These are phyloP conservation scores for Psococerastis gibbosa DNA, from an alignment of 2,888 invertebrate species.

Conservation along the genomic window DNA sequence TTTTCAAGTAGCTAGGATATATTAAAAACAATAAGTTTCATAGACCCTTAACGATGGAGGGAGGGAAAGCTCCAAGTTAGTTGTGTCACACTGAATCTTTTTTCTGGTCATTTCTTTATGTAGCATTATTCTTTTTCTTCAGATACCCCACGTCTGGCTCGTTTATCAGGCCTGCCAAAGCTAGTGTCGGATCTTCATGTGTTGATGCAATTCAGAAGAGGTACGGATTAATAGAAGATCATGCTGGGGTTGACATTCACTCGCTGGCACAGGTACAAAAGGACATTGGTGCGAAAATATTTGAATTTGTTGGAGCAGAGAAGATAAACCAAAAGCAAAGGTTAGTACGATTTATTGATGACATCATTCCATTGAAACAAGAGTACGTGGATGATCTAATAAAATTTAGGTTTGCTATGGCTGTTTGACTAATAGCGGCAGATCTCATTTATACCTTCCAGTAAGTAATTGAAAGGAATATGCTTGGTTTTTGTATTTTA, in stretches of 20 bases:
- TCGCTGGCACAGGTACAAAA: slow-evolving; percentile 42
- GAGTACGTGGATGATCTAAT: too few relatives aligned
- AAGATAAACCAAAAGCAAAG: slow-evolving; percentile 48
- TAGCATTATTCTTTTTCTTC: slow-evolving; percentile 17
- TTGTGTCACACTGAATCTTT: too few relatives aligned
- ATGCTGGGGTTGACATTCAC: slow-evolving; percentile 31
- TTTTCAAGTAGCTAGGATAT: too few relatives aligned
- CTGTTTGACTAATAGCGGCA: too few relatives aligned
- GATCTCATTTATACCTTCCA: too few relatives aligned
- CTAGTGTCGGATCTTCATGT: slow-evolving; percentile 48
- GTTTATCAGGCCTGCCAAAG: slow-evolving; percentile 68
- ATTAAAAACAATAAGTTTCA: too few relatives aligned
- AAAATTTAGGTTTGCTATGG: too few relatives aligned
- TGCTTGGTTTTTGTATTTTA: too few relatives aligned
- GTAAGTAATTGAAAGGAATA: too few relatives aligned
- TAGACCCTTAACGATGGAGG: too few relatives aligned
- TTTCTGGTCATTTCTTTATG: slow-evolving; percentile 8
- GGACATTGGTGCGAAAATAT: slow-evolving; percentile 57
- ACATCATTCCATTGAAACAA: slow-evolving; percentile 10
- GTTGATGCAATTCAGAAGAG: slow-evolving; percentile 52
- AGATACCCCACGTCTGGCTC: slow-evolving; percentile 69
- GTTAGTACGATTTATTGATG: slow-evolving; percentile 21
- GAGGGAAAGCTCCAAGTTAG: too few relatives aligned
- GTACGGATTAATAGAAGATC: slow-evolving; percentile 39
- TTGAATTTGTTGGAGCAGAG: slow-evolving; percentile 82